phyloP scores from a whole-genome alignment of 2,113 vertebrate species.

The Passer montanus region DNA sequence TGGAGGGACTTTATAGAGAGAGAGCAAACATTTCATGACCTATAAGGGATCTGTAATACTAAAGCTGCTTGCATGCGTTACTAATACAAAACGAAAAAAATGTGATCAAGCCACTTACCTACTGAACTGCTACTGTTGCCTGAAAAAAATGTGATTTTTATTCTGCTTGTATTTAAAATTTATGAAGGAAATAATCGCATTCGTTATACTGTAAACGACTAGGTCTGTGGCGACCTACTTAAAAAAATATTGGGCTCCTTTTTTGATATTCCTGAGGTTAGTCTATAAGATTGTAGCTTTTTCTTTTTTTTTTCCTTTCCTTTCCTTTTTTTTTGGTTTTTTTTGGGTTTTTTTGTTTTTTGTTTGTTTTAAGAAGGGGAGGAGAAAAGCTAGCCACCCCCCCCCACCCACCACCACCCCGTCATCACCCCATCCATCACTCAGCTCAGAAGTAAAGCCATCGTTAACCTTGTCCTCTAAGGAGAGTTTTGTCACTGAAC shows the following conservation, averaged over 20 bases:
- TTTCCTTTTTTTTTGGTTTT: background rate
- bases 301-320: background rate
- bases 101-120: slow-evolving; percentile 83
- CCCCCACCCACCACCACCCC: background rate
- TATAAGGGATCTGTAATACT: slow-evolving; percentile 71
- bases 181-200: slow-evolving; percentile 79
- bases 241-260: slow-evolving; percentile 62
- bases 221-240: slow-evolving; percentile 66
- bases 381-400: slow-evolving; percentile 34
- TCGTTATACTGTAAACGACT: slow-evolving; percentile 78
- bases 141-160: slow-evolving; percentile 85
- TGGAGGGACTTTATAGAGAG: slow-evolving; percentile 76
- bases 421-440: slow-evolving; percentile 49
- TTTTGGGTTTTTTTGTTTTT: background rate
- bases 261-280: slow-evolving; percentile 64
- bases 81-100: slow-evolving; percentile 76
- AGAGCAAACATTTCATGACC: slow-evolving; percentile 14
- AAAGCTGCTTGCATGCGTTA: slow-evolving; percentile 85
- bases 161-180: slow-evolving; percentile 82
- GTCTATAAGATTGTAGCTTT: slow-evolving; percentile 54
- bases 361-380: slow-evolving; percentile 8
- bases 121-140: slow-evolving; percentile 85
- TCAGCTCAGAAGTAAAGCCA: slow-evolving; percentile 56
- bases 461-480: slow-evolving; percentile 38
- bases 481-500: slow-evolving; percentile 11